Base-by-base conservation (phyloP, 2,888 invertebrate genomes). In the Aquatica leii region DNA sequence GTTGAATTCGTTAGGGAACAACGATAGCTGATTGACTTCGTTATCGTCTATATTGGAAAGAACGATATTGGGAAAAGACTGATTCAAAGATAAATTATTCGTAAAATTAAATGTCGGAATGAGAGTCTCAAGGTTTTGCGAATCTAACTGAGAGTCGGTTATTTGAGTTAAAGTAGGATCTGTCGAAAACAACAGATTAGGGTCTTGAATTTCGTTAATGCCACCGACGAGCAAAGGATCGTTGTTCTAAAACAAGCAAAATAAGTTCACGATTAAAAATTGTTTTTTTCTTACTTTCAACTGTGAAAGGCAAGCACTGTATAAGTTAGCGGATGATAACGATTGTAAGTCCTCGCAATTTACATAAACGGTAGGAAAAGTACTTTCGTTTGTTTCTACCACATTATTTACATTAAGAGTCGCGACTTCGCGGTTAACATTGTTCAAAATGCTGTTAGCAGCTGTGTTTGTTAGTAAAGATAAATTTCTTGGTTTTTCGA, bases 171-270 rank as follows among this genome's bases (percentile, higher is more conserved):
- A 41, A 14, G 54, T 18, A 17, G 62, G 41, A 31, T 66, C 66
- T 17, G 66, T 37, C 8, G 67, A 59, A 48, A 76, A 75, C 9
- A 77, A 59, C 14, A 72, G 68, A 40, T 70, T 72, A 2, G 68
- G 59, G 21, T 76, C 75, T 71, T 73, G 74, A 9, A 76, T 63
- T 53, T 76, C 75, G 20, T 61, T 67, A 17, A 75, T 65, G 18
- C 71, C 51, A 37, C 73, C 73, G 43, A 75, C 63, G 5, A 76
- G 55, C 14, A 74, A 55, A 5, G 74, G 69, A 60, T 76, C 76
- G 15, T 66, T 58, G 15, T 66, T 59, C 63, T 63, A 18, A 31
- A 63, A 62, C 34, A 35, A 46, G 12, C 15, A 50, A 37, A 37
- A 37, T 6, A n/a, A 37, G 12, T 37, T 37, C 31, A 31, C 9